Evolutionary conservation across 1,140 invertebrate species (phyloP), one percentile per base, ranked within the genome.

Genomic region (Drosophila parvula): DNA sequence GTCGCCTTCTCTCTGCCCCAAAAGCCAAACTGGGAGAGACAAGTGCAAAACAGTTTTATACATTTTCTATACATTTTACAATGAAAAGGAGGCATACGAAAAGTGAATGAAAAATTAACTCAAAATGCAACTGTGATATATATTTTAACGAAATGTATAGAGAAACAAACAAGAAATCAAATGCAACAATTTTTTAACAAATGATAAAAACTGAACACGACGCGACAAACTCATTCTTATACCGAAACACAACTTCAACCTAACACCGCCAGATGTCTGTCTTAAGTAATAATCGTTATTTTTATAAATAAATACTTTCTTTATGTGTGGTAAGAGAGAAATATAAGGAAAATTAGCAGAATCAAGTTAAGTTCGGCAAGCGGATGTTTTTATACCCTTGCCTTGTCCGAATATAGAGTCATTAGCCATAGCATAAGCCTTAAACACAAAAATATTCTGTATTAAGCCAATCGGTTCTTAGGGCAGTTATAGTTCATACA

Each of bases 41-140:
- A 51, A 73, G 12, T 51, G 30, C 27, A 51, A 71, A 73, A 64
- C 76, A 55, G 56, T 78, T 80, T 60, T 36, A 73, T 53, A 83
- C 47, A 83, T 89, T 88, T 89, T 80, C 84, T 89, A 84, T 65
- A 89, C 64, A 70, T 78, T 84, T 83, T 89, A 79, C 74, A 80
- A 44, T 41, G 7, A 75, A 59, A 78, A 53, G 53, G 38, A 41
- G 51, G 47, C 47, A 69, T 48, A 53, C 40, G 36, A 50, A 44
- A 79, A 56, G 47, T 16, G 27, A 62, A 53, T 11, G 50, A 76
- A 74, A 79, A 69, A 74, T 73, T 88, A 67, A 89, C 84, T 80
- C 61, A 78, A 89, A 89, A 88, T 88, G 84, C 85, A 89, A 81
- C 84, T 88, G 84, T 88, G 84, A 88, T 88, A 88, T 89, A 88